Base-by-base conservation (phyloP, 2,888 invertebrate genomes). In the Argyra leucocephala region DNA sequence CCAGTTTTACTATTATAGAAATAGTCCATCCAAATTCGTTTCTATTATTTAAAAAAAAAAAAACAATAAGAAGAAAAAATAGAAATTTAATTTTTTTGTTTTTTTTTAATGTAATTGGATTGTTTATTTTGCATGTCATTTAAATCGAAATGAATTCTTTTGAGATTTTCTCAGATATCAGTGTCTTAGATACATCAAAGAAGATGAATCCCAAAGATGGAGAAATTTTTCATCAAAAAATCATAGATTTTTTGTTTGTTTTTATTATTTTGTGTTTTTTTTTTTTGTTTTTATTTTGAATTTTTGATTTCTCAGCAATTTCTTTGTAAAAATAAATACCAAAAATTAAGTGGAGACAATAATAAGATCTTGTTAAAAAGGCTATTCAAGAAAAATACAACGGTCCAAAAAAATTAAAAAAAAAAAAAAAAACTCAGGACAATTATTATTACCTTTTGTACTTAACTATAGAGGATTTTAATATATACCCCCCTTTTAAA, bases 61-160 rank as follows among this genome's bases (percentile, higher is more conserved):
- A 31, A 31, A 10, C 31, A 31, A 31, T n/a, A n/a, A n/a, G n/a
- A n/a, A 31, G 7, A 31, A 31, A 31, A 31, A 31, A 48, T 5
- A 5, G 2, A 48, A n/a, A 15, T 48, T 18, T 15, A 48, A 48
- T 18, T 18, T 18, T 31, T 31, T 5, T 31, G 31, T 31, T 7
- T n/a, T 10, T 31, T 31, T 31, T 48, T 48, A 15, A 48, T 48
- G 48, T 48, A 48, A 48, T 48, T 48, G 48, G 48, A 48, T 48
- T 48, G 48, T 48, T 48, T 48, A 48, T 48, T 48, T 48, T 48
- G 48, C 48, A 48, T 48, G 48, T 48, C 48, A 48, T 48, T 48
- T 48, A 48, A 48, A 48, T 48, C 48, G 12, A 48, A 48, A 18
- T 15, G 5, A 5, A 37, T 48, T 48, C n/a, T 48, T 48, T 48